These are phyloP conservation scores for Euplagia quadripunctaria DNA, from an alignment of 2,888 invertebrate genomes.

Conservation along the genomic window DNA sequence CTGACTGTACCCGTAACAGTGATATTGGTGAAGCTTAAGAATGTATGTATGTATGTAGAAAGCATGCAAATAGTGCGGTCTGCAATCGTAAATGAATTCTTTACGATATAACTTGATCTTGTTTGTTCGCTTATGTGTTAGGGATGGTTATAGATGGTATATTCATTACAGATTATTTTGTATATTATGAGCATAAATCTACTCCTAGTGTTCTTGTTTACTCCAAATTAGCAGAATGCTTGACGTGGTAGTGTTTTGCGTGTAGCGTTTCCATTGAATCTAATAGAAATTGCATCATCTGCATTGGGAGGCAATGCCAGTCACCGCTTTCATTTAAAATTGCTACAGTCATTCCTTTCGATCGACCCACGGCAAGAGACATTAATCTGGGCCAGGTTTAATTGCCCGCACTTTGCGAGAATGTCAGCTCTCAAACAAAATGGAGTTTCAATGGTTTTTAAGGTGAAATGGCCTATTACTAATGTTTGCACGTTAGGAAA, in stretches of 20 bases:
- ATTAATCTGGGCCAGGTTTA: neutral
- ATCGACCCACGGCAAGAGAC: neutral
- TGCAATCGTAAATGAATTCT: neutral
- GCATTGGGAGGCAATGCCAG: neutral
- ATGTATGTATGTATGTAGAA: neutral
- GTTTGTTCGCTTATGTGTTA: neutral
- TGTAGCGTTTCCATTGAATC: neutral
- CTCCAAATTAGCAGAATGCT: neutral
- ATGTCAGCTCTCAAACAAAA: conserved; percentile 1
- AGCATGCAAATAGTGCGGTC: neutral
- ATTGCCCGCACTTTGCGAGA: neutral
- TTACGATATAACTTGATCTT: neutral
- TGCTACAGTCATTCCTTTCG: neutral
- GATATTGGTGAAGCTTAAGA: neutral
- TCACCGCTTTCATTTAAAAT: neutral
- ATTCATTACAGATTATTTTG: neutral
- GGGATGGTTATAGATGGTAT: too few relatives aligned
- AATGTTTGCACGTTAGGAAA: conserved; percentile 1
- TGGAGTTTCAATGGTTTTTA: conserved; percentile 23
- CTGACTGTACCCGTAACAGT: neutral
- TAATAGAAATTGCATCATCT: neutral
- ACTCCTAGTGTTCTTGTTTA: neutral
- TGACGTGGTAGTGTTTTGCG: neutral
- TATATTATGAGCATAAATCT: neutral
- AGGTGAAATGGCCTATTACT: conserved; percentile 1